These are phyloP conservation scores for Caenorhabditis imperialis DNA, from an alignment of 2,888 invertebrate genomes.

Conservation along the genomic window DNA sequence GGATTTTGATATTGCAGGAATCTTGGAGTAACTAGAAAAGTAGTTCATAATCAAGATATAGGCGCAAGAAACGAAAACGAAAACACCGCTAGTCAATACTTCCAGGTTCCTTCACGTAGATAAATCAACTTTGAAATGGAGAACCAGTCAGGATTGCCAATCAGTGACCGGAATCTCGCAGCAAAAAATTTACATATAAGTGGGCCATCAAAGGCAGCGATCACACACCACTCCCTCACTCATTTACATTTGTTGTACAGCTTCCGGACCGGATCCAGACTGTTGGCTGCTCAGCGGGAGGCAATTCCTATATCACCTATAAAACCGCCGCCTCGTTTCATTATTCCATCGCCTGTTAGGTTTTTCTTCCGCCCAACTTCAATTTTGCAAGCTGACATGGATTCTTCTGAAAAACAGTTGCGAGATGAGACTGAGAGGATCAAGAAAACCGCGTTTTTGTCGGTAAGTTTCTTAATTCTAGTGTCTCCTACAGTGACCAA, in stretches of 20 bases:
- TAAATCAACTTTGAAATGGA: slow-evolving; percentile 39
- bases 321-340: slow-evolving; percentile 18
- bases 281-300: slow-evolving; percentile 50
- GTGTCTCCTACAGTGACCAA: too few species aligned
- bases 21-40: background rate
- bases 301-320: slow-evolving; percentile 12
- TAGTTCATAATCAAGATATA: background rate
- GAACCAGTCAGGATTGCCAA: slow-evolving; percentile 35
- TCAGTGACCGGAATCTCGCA: slow-evolving; percentile 41
- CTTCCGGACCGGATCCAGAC: slow-evolving; percentile 43
- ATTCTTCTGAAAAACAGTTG: slow-evolving; percentile 40
- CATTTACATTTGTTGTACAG: slow-evolving; percentile 48
- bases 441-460: slow-evolving; percentile 48
- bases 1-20: too few species aligned
- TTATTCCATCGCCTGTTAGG: slow-evolving; percentile 2
- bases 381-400: slow-evolving; percentile 6
- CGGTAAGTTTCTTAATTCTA: slow-evolving; percentile 16
- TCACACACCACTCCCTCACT: slow-evolving; percentile 41
- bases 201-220: slow-evolving; percentile 51
- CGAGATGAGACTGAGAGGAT: slow-evolving; percentile 42
- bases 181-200: slow-evolving; percentile 49
- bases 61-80: too few species aligned
- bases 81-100: slow-evolving; percentile 4
- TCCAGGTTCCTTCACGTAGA: slow-evolving; percentile 23
- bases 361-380: background rate